Conservation (phyloP, 2,888 invertebrate genomes). For the Branchellion lobata region DNA sequence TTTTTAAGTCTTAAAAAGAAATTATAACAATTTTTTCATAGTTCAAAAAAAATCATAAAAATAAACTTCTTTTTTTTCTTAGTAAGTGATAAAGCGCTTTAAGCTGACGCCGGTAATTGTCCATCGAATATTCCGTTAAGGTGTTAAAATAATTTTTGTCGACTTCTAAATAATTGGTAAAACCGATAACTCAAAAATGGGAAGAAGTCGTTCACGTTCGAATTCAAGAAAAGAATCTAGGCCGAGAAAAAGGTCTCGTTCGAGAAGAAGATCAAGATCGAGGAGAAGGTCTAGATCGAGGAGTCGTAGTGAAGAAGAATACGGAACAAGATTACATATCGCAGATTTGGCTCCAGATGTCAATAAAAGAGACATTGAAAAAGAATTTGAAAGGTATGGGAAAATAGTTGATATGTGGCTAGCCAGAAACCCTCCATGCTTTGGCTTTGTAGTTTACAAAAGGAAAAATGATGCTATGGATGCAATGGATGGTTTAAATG, state of each 20-base stretch:
- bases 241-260: neutral
- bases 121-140: too few species aligned
- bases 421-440: constrained; percentile 68
- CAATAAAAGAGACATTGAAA: constrained; percentile 62
- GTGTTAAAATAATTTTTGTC: too few species aligned
- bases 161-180: neutral
- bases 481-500: constrained; percentile 78
- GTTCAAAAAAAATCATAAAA: too few species aligned
- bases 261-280: neutral
- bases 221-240: neutral
- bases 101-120: too few species aligned
- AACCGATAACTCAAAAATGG: neutral
- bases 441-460: constrained; percentile 68
- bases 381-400: constrained; percentile 66
- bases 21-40: too few species aligned
- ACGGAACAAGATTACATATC: constrained; percentile 48
- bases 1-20: too few species aligned
- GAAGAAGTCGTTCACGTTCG: constrained; percentile 10
- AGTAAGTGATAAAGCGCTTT: too few species aligned
- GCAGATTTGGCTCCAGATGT: constrained; percentile 47
- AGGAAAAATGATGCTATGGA: constrained; percentile 70
- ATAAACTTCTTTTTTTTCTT: too few species aligned
- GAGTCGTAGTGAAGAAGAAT: constrained; percentile 41
- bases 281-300: constrained; percentile 38
- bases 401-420: constrained; percentile 67